Evolutionary conservation across 2,888 invertebrate species (phyloP).

Genomic region (Miltochrista miniata): DNA sequence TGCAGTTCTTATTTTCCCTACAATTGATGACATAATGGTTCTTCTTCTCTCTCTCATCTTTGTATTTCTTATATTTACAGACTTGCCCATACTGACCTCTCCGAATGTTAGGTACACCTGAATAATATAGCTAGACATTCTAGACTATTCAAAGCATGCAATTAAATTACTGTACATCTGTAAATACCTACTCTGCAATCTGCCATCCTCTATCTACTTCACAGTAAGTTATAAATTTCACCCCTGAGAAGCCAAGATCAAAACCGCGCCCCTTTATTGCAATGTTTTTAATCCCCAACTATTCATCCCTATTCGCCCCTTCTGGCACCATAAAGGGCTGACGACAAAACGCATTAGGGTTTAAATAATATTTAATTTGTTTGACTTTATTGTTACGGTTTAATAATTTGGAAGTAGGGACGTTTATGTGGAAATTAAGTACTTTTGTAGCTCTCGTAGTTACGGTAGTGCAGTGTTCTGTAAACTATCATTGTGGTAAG

Average conservation of each 20-base stretch:
- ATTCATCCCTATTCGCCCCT: conserved; percentile 20
- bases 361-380: conserved; percentile 42
- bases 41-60: too few species aligned
- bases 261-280: conserved; percentile 43
- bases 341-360: conserved; percentile 43
- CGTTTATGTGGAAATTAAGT: not conserved
- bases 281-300: conserved; percentile 31
- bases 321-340: conserved; percentile 24
- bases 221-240: conserved; percentile 39
- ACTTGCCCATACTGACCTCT: too few species aligned
- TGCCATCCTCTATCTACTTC: conserved; percentile 36
- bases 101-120: too few species aligned
- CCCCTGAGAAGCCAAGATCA: conserved; percentile 37
- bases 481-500: too few species aligned
- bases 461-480: too few species aligned
- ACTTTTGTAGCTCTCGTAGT: too few species aligned
- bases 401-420: conserved; percentile 23
- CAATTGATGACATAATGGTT: too few species aligned
- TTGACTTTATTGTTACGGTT: conserved; percentile 28
- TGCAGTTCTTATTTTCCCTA: too few species aligned
- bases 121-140: too few species aligned
- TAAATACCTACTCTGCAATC: conserved; percentile 10
- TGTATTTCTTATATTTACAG: too few species aligned
- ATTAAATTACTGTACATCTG: not conserved
- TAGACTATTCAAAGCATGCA: too few species aligned